phyloP scores from a whole-genome alignment of 2,113 vertebrate genomes.

The Eubucco bourcierii region DNA sequence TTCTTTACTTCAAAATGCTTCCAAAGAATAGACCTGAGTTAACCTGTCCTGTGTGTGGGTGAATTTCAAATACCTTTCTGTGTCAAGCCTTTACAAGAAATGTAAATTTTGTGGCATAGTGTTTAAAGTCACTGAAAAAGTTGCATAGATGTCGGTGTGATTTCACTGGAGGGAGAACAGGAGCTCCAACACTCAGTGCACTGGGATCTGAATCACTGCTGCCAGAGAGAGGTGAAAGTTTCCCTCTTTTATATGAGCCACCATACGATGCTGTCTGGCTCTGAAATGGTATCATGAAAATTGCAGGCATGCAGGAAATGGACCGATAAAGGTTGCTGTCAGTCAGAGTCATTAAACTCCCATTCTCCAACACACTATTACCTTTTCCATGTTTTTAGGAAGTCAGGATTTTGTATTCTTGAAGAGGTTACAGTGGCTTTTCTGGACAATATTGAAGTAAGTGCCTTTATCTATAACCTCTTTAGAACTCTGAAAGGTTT shows the following conservation, averaged over 20 bases:
- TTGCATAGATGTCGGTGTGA: not conserved
- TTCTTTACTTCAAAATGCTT: not conserved
- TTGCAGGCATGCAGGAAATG: slow-evolving; percentile 1
- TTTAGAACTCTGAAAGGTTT: not conserved
- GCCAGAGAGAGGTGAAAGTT: not conserved
- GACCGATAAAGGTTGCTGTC: not conserved
- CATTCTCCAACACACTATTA: not conserved
- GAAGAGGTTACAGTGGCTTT: not conserved
- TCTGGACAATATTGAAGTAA: slow-evolving; percentile 1
- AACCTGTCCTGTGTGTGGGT: not conserved
- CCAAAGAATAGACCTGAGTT: not conserved
- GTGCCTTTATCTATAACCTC: not conserved
- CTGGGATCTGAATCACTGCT: not conserved
- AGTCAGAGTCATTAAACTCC: not conserved
- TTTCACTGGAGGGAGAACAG: not conserved
- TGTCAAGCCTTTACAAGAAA: not conserved
- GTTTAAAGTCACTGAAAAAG: not conserved
- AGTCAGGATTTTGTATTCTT: not conserved
- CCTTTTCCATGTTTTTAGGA: not conserved
- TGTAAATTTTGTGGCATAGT: not conserved
- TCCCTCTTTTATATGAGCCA: not conserved
- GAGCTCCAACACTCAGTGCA: not conserved
- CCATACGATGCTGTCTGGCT: not conserved
- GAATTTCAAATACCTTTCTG: not conserved
- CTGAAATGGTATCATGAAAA: slow-evolving; percentile 11